Base-by-base conservation (phyloP, 2,888 invertebrate species). In the Zygothrica quintamaculata region DNA sequence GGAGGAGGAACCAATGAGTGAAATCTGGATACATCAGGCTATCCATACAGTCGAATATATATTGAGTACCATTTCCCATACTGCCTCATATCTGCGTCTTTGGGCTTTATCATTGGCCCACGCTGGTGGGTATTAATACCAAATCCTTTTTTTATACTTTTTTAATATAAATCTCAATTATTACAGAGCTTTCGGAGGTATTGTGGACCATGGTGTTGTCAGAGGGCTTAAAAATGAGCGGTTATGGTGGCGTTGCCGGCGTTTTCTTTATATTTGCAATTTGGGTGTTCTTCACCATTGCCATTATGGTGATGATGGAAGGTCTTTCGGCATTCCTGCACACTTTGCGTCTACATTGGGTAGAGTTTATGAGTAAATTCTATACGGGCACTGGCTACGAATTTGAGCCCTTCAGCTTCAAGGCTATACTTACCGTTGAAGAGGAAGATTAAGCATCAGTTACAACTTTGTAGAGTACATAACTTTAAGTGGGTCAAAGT, bases 261-360 rank as follows among this genome's bases (percentile, higher is more conserved):
- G 91, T 98, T 40, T 98, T 95, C 92, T 91, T 95, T 18, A 94
- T 98, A 43, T 99, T 99, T 92, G 95, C 94, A 69, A 94, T 95
- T 88, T 99, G 99, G 98, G 95, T 96, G 53, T 93, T 94, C 52
- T 94, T 99, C 73, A 99, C 99, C 0, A 93, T 99, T 44, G 96
- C 96, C 82, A 98, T 99, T 90, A 94, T 99, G 74, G 96, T 99
- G 69, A 94, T 99, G 90, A 99, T 99, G 99, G 99, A 99, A 92
- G 99, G 99, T 0, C 93, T 99, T n/a, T 99, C 99, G 9, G 99
- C 99, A 39, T 99, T 99, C 93, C 93, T 99, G 77, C 99, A 99
- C 91, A 99, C 99, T 0, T 93, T 99, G 84, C 97, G 99, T 93
- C 93, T 99, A 87, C 99, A 99, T 92, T 99, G 99, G 96, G 97